Conservation (phyloP, 2,888 invertebrate genomes). For the Orthosia gracilis region DNA sequence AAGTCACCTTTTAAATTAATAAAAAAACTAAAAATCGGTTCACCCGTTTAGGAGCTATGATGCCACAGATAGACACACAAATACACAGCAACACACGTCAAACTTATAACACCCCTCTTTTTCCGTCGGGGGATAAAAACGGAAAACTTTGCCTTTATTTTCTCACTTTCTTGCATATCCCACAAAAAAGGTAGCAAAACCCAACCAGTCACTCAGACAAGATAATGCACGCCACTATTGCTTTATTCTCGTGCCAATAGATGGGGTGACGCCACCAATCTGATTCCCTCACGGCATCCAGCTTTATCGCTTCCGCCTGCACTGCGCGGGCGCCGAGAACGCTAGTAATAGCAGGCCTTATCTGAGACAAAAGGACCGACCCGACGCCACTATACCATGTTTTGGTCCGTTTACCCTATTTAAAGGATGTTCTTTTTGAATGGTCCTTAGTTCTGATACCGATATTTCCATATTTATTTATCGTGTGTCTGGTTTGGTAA, state of each 20-base stretch:
- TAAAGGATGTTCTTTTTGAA: constrained; percentile 70
- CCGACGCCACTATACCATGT: constrained; percentile 70
- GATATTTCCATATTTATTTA: constrained; percentile 63
- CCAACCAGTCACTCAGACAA: constrained; percentile 57
- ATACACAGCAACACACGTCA: too few species aligned
- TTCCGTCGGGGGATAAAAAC: too few species aligned
- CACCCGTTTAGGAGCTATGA: too few species aligned
- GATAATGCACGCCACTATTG: constrained; percentile 74
- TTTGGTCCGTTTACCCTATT: constrained; percentile 72
- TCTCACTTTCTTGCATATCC: neutral
- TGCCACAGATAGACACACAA: too few species aligned
- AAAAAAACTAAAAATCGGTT: too few species aligned
- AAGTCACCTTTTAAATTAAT: too few species aligned
- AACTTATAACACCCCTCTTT: too few species aligned
- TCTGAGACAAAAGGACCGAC: constrained; percentile 82
- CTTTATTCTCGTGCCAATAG: constrained; percentile 81
- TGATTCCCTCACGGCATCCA: constrained; percentile 85
- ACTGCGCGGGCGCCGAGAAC: constrained; percentile 65
- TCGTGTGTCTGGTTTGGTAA: constrained; percentile 12
- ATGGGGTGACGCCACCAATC: constrained; percentile 82
- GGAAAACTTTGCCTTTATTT: neutral
- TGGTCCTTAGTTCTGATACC: constrained; percentile 66
- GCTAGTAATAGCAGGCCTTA: constrained; percentile 77
- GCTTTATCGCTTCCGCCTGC: constrained; percentile 85
- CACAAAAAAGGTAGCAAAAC: constrained; percentile 10